Conservation (phyloP, 2,797 vertebrate species). For the Taenioides sp. region DNA sequence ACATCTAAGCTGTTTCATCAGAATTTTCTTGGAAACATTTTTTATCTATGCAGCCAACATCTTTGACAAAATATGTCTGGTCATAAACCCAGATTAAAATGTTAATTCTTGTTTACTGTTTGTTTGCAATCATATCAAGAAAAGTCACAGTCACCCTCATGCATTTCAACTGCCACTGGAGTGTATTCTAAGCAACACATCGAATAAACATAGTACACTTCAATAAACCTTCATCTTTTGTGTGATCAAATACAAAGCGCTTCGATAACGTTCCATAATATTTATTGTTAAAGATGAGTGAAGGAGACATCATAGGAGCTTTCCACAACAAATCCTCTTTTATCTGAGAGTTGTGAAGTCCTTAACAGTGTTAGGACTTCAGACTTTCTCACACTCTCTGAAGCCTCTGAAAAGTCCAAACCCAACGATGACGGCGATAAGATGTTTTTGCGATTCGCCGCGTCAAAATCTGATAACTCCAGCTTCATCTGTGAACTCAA, state of each 20-base stretch:
- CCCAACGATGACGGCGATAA: slow-evolving; percentile 59
- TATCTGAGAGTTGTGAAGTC: slow-evolving; percentile 19
- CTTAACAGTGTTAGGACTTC: slow-evolving; percentile 42
- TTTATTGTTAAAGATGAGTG: neutral
- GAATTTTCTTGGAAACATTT: too few species aligned
- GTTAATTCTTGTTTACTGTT: too few species aligned
- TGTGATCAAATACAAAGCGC: too few species aligned
- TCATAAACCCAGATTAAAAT: too few species aligned
- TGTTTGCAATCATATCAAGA: too few species aligned
- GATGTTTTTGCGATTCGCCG: slow-evolving; percentile 48
- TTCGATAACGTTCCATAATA: neutral
- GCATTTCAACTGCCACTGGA: too few species aligned
- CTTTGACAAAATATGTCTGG: too few species aligned
- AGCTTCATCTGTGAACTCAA: slow-evolving; percentile 58
- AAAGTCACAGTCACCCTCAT: too few species aligned
- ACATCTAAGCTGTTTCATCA: too few species aligned
- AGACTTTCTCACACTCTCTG: slow-evolving; percentile 62
- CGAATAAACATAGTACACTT: neutral
- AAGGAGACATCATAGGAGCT: slow-evolving; percentile 11
- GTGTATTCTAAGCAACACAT: neutral
- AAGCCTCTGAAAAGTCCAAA: slow-evolving; percentile 45
- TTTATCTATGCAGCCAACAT: too few species aligned
- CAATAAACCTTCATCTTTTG: neutral
- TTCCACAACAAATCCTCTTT: slow-evolving; percentile 16
- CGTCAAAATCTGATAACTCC: slow-evolving; percentile 65